A percentile compares a stretch with the other conserved stretches of the same genome.
phyloP scores from a whole-genome alignment of 1,140 invertebrate genomes.

The Brachionus calyciflorus region DNA sequence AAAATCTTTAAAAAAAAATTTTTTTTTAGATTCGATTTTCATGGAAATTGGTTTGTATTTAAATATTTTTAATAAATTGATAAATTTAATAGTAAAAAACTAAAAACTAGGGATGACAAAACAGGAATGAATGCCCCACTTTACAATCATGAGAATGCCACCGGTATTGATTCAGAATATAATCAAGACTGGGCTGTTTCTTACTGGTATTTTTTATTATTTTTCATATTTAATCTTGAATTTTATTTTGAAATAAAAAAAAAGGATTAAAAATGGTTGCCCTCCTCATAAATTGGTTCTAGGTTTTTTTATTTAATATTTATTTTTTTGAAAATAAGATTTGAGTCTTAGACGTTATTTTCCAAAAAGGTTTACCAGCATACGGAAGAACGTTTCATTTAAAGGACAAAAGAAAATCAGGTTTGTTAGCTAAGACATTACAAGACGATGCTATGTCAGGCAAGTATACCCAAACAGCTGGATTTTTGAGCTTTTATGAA shows the following conservation, averaged over 20 bases:
- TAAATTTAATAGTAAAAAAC: not conserved
- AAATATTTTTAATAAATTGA: not conserved
- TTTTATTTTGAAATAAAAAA: too few relatives aligned
- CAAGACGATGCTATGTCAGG: constrained; percentile 1
- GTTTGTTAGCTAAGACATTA: not conserved
- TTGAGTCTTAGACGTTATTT: constrained; percentile 63
- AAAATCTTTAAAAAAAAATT: not conserved
- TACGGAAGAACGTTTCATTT: constrained; percentile 78
- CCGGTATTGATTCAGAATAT: constrained; percentile 45
- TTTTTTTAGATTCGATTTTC: constrained; percentile 49
- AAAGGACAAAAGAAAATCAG: not conserved
- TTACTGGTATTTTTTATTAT: constrained; percentile 18
- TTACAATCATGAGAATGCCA: constrained; percentile 50
- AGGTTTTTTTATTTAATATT: not conserved
- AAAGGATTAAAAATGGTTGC: constrained; percentile 44
- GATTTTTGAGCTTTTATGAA: constrained; percentile 91
- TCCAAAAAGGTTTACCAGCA: constrained; percentile 80
- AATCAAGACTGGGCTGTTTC: constrained; percentile 40
- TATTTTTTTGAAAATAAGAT: not conserved
- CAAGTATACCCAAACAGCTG: constrained; percentile 67
- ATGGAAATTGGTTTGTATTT: constrained; percentile 46
- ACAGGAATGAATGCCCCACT: constrained; percentile 65
- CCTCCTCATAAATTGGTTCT: constrained; percentile 35
- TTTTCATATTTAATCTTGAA: not conserved
- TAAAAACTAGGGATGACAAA: constrained; percentile 71